Evolutionary conservation across 1,140 invertebrate genomes (phyloP).

Genomic region (Leptinotarsa lineolata): DNA sequence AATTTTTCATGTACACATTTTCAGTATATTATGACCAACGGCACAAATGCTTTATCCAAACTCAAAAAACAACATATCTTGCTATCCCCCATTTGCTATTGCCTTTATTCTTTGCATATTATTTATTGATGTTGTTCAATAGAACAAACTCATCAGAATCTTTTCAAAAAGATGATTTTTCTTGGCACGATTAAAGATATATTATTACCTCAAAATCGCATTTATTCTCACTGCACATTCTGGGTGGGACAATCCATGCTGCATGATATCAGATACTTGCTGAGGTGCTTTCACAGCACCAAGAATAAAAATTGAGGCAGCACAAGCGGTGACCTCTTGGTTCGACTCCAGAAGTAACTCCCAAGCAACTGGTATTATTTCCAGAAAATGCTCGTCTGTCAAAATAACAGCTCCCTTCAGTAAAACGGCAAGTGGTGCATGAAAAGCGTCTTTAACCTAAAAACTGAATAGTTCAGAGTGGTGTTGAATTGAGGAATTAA

Average conservation of each 20-base stretch:
- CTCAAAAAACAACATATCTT: too few relatives aligned
- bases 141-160: too few relatives aligned
- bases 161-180: too few relatives aligned
- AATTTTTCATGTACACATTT: too few relatives aligned
- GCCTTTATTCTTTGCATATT: too few relatives aligned
- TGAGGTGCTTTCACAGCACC: constrained; percentile 87
- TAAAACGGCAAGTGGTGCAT: constrained; percentile 84
- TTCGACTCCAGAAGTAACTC: constrained; percentile 74
- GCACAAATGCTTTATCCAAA: too few relatives aligned
- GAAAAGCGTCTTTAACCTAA: constrained; percentile 83
- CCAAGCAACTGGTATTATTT: constrained; percentile 91
- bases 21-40: too few relatives aligned
- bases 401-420: constrained; percentile 92
- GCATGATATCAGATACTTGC: constrained; percentile 86
- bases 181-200: too few relatives aligned
- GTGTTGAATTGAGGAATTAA: neutral
- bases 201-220: constrained; percentile 74
- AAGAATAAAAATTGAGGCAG: constrained; percentile 90
- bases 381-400: constrained; percentile 83
- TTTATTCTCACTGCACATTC: constrained; percentile 78
- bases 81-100: too few relatives aligned
- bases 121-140: too few relatives aligned
- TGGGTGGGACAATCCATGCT: constrained; percentile 79
- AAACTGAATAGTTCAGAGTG: neutral
- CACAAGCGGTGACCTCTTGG: constrained; percentile 74